Evolutionary conservation across 1,140 invertebrate species (phyloP), one percentile per base, ranked within the genome.

Genomic region (Halictus rubicundus): DNA sequence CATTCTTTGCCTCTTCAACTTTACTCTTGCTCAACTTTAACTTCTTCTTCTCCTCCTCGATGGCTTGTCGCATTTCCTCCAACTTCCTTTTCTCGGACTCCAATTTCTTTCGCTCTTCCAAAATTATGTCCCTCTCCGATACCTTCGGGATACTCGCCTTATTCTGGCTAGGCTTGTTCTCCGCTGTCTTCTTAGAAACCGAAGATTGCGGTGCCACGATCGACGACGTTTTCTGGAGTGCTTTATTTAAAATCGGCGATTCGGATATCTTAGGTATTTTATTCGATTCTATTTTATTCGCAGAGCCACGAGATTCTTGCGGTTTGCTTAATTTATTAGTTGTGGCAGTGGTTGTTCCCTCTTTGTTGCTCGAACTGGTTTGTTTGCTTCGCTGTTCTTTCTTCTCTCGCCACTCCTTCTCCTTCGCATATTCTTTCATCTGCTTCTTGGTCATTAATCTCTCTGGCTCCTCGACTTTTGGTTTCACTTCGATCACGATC

Each of bases 391-490:
- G 73, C 42, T 82, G 94, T 90, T 91, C 94, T 90, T 89, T 95
- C 91, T 86, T 87, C 52, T 94, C 93, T 46, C 89, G 85, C 88
- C 91, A 93, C 75, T 94, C 94, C 80, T 93, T 94, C 84, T 95
- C 94, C 80, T 93, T 93, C 85, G 96, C 94, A 88, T 95, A 94
- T 88, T 97, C 96, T 61, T 94, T 94, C 85, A 95, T 96, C 86
- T 98, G 96, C 83, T 95, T 96, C 78, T 97, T 96, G 0, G 97
- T 98, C 94, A 97, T 95, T 10, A 95, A 90, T 68, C 96, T 93
- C 83, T 96, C 96, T 0, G 94, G 91, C 80, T 96, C 96, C 63
- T 95, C 94, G 27, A 91, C 89, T 89, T 95, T 95, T 76, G 92
- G 88, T 82, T 95, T 95, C 63, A 94, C 93, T 86, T 95, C 95